Evolutionary conservation across 1,140 invertebrate species (phyloP).

Genomic region (Drosophila guanche): DNA sequence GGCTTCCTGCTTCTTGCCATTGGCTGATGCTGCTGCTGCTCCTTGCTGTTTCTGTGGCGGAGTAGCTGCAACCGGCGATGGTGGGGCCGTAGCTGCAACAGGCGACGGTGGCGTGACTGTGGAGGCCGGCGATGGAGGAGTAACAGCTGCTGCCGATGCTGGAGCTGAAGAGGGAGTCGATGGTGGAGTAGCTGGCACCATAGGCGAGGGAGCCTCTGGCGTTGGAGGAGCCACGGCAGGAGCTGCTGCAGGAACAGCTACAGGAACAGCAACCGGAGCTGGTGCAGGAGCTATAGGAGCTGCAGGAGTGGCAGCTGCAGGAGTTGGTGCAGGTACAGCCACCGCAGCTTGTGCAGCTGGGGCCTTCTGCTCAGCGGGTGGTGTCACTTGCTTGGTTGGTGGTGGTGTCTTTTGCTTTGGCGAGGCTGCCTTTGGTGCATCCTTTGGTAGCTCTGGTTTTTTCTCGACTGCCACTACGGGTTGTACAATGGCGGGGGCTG

Average conservation of each 20-base stretch:
- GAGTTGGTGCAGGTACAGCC: neutral
- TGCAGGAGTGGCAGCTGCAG: neutral
- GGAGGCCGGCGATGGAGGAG: conserved; percentile 22
- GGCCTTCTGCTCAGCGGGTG: too few species aligned
- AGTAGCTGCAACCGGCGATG: conserved; percentile 9
- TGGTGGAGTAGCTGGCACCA: conserved; percentile 22
- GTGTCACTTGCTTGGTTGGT: too few species aligned
- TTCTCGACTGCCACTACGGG: too few species aligned
- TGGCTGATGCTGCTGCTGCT: conserved; percentile 1
- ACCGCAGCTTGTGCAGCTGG: neutral
- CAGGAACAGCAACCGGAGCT: neutral
- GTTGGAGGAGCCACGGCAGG: conserved; percentile 10
- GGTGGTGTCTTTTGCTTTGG: too few species aligned
- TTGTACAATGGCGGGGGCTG: too few species aligned
- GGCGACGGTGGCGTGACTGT: conserved; percentile 16
- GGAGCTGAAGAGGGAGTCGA: conserved; percentile 25
- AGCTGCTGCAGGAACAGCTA: neutral
- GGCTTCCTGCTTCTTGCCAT: conserved; percentile 47
- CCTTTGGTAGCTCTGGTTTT: neutral
- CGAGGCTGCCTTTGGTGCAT: neutral
- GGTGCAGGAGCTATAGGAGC: neutral
- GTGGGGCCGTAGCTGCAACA: neutral
- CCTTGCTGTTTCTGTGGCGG: conserved; percentile 22
- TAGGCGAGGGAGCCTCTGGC: conserved; percentile 9
- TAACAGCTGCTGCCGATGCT: conserved; percentile 23